Evolutionary conservation across 2,888 invertebrate species (phyloP), one percentile per base, ranked within the genome.

Genomic region (Dasypolia templi): DNA sequence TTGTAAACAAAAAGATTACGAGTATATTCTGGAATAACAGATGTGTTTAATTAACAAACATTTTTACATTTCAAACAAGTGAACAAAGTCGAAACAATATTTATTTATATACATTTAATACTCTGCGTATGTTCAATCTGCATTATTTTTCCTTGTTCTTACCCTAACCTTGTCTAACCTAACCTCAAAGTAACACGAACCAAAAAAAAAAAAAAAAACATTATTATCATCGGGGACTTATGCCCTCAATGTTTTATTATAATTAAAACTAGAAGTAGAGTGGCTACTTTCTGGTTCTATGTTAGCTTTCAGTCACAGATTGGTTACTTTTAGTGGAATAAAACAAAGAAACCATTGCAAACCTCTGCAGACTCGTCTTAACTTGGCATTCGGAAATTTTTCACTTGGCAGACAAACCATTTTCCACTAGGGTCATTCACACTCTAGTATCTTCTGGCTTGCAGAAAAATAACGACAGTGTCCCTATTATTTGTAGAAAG

Each of bases 31-130:
- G 46, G 56, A 77, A 85, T 79, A 69, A 63, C 53, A 74, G 56
- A 68, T 76, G 71, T 59, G 29, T 82, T n/a, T 53, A 75, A 86
- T 85, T 77, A 83, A 75, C 72, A 77, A 86, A 87, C 87, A 80
- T 83, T 70, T 59, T 63, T n/a, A 65, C 39, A 61, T 32, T n/a
- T 26, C 14, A 44, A 63, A 61, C 17, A 35, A 35, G 42, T 56
- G 72, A 70, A 79, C 71, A 17, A 46, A 53, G 5, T 51, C 44
- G 64, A 82, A 22, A 72, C 44, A 75, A 80, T 74, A 11, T 66
- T 66, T 77, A 65, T 19, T 46, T 44, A 29, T 0, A 9, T 39
- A 2, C 14, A 42, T 17, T 17, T 35, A n/a, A 35, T 22, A 72
- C 70, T 79, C 59, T 59, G 77, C 63, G 71, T 46, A 85, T 64